phyloP scores from a whole-genome alignment of 2,888 invertebrate genomes.

The Sepioteuthis lessoniana region DNA sequence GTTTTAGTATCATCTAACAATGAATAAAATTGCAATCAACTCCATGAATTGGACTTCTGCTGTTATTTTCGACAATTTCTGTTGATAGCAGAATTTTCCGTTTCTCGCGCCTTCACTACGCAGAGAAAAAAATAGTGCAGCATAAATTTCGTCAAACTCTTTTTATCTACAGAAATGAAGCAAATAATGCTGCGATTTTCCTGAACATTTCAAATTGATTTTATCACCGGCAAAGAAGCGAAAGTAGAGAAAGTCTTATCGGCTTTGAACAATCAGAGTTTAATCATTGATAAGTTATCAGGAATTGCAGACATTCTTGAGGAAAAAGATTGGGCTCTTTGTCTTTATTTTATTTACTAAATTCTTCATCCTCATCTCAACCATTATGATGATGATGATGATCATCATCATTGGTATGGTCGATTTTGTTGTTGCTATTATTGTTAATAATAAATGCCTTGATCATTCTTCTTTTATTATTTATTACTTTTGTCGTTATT shows the following conservation, averaged over 20 bases:
- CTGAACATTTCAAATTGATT: constrained; percentile 16
- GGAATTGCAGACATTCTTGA: neutral
- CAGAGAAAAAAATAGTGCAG: neutral
- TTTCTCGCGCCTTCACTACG: neutral
- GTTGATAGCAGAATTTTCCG: neutral
- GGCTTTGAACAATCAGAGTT: neutral
- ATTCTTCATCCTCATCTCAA: neutral
- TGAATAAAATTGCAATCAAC: too few species aligned
- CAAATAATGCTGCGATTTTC: neutral
- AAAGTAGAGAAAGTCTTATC: neutral
- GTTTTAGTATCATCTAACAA: too few species aligned
- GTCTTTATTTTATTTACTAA: neutral
- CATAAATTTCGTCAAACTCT: neutral
- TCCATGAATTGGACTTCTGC: too few species aligned
- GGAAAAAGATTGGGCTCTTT: neutral
- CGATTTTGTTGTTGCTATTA: neutral
- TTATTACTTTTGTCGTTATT: neutral
- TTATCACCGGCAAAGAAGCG: neutral
- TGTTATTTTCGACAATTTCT: too few species aligned
- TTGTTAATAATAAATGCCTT: too few species aligned
- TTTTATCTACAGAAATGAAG: neutral
- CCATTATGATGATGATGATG: too few species aligned
- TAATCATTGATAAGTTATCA: neutral
- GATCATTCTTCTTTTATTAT: neutral
- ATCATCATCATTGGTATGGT: neutral